Base-by-base conservation (phyloP, 2,113 vertebrate species). In the Chauna torquata region DNA sequence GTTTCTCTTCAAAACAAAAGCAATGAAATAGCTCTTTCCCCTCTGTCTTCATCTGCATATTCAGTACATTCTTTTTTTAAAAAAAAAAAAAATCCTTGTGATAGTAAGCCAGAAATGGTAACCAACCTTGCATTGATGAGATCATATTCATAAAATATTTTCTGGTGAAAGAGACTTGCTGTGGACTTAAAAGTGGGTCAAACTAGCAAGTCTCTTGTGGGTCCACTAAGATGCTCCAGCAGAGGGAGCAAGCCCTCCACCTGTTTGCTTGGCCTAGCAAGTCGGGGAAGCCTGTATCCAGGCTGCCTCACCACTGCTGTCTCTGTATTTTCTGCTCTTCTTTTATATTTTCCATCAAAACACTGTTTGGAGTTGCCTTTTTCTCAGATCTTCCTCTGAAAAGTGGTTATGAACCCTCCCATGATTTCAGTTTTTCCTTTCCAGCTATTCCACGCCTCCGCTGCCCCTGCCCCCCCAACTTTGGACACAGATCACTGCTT, bases 161-260 rank as follows among this genome's bases (percentile, higher is more conserved):
- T 77, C 28, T 59, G 54, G 57, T 34, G 28, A 25, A 28, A 50
- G 38, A 76, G 34, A 45, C 45, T 8, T 86, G 22, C 13, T 52
- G 34, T 40, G 49, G 34, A 45, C 4, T 65, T 44, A 16, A 19
- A 70, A 84, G 59, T 4, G 24, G n/a, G 59, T 62, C 27, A 34
- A 61, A 42, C 12, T 6, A 40, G 8, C 23, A 11, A 22, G 7
- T 40, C 47, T 78, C 61, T 12, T 11, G 20, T 25, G 80, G 16
- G 16, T 52, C 38, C 55, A 1, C n/a, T 22, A 44, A 42, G 40
- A 82, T 45, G 76, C 36, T 91, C 95, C 95, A 92, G 94, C 3
- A 96, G 96, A 95, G 95, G 94, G 90, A 90, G 94, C 93, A 96
- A 92, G 49, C 16, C 16, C 65, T 82, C 49, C 49, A 77, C 86